Evolutionary conservation across 2,113 vertebrate species (phyloP).

Genomic region (Thoracochromis brauschi): DNA sequence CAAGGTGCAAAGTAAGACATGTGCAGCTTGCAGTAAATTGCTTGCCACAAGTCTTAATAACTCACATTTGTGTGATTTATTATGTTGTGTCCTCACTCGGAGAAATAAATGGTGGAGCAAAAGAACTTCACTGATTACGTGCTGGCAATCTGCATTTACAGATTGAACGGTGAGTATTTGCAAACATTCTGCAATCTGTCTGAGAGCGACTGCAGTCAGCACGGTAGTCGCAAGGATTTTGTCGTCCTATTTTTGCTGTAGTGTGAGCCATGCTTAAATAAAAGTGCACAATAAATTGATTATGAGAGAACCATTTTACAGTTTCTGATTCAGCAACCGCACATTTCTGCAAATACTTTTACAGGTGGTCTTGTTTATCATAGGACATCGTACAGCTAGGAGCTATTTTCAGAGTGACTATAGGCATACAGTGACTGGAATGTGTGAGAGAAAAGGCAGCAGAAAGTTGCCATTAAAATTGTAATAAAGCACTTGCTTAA

Average conservation of each 20-base stretch:
- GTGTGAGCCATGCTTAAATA: not conserved
- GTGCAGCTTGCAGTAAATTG: not conserved
- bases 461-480: not conserved
- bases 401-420: not conserved
- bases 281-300: not conserved
- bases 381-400: not conserved
- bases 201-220: not conserved
- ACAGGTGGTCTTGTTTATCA: not conserved
- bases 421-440: fast-evolving
- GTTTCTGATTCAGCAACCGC: not conserved
- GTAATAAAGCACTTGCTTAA: not conserved
- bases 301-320: not conserved
- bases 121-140: not conserved
- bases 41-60: not conserved
- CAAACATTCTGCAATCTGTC: not conserved
- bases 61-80: not conserved
- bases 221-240: not conserved
- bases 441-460: not conserved
- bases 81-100: not conserved
- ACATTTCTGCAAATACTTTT: not conserved
- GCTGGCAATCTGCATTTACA: not conserved
- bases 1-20: not conserved
- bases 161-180: not conserved
- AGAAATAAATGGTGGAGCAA: not conserved
- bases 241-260: not conserved